These are phyloP conservation scores for Nymphalis c-album DNA, from an alignment of 2,888 invertebrate species.

Conservation along the genomic window DNA sequence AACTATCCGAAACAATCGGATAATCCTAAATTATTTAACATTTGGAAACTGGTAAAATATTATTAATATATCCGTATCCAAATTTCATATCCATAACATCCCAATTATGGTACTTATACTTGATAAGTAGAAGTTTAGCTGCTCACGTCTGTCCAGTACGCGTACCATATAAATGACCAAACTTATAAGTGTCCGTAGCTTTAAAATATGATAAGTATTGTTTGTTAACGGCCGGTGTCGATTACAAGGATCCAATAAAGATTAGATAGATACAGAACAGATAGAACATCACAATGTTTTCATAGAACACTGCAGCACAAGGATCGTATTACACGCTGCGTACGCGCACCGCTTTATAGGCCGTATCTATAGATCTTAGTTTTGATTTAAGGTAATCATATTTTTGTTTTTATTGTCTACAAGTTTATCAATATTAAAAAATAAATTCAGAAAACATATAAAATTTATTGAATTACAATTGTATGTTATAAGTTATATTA, in stretches of 20 bases:
- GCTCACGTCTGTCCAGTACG: too few relatives aligned
- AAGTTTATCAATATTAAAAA: too few relatives aligned
- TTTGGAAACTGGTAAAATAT: too few relatives aligned
- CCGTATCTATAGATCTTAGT: constrained; percentile 43
- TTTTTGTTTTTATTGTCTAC: not conserved
- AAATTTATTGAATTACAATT: too few relatives aligned
- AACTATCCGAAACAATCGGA: too few relatives aligned
- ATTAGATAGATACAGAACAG: constrained; percentile 25
- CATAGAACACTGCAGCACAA: constrained; percentile 37
- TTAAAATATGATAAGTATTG: constrained; percentile 1
- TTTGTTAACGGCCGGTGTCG: constrained; percentile 14
- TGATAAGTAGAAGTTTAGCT: too few relatives aligned
- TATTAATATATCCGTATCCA: too few relatives aligned
- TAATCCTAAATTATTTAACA: too few relatives aligned
- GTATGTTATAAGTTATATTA: too few relatives aligned
- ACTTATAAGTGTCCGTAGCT: not conserved
- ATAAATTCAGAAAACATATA: too few relatives aligned
- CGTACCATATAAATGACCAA: not conserved
- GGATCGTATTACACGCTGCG: constrained; percentile 48
- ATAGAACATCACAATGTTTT: constrained; percentile 26
- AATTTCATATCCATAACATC: too few relatives aligned
- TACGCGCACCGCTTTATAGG: constrained; percentile 32
- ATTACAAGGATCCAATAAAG: constrained; percentile 27
- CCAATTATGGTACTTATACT: too few relatives aligned
- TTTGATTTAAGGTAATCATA: not conserved